These are phyloP conservation scores for Rhyacophila evoluta DNA, from an alignment of 2,888 invertebrate species.

Conservation along the genomic window DNA sequence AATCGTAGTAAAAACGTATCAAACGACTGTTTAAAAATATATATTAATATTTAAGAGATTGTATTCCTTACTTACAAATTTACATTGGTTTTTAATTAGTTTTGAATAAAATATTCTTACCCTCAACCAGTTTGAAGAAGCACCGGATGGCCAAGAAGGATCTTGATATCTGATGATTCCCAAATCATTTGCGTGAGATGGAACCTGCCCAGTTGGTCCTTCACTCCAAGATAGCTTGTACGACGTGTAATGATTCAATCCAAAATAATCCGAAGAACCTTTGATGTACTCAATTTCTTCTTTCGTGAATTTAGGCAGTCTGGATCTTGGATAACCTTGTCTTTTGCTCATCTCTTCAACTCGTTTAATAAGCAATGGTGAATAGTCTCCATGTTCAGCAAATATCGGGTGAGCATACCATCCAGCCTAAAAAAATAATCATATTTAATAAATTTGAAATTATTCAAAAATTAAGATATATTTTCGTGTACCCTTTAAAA, in stretches of 20 bases:
- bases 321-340: conserved; percentile 70
- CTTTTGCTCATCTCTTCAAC: conserved; percentile 68
- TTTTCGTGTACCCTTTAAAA: no score
- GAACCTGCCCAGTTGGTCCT: conserved; percentile 63
- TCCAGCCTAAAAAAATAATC: conserved; percentile 65
- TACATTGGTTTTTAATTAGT: no score
- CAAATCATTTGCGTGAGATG: conserved; percentile 74
- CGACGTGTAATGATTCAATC: conserved; percentile 68
- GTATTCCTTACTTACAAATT: no score
- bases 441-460: no score
- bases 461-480: no score
- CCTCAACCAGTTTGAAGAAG: conserved; percentile 73
- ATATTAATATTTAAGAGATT: no score
- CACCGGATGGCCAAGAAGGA: conserved; percentile 72
- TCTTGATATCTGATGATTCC: conserved; percentile 71
- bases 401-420: conserved; percentile 72
- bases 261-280: conserved; percentile 69
- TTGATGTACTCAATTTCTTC: conserved; percentile 66
- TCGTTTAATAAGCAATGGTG: conserved; percentile 67
- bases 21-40: no score
- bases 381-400: conserved; percentile 71
- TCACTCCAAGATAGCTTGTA: conserved; percentile 66
- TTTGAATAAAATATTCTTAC: conserved; percentile 61
- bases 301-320: conserved; percentile 70
- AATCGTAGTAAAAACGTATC: no score